Evolutionary conservation across 2,888 invertebrate genomes (phyloP).

Genomic region (Aromia moschata): DNA sequence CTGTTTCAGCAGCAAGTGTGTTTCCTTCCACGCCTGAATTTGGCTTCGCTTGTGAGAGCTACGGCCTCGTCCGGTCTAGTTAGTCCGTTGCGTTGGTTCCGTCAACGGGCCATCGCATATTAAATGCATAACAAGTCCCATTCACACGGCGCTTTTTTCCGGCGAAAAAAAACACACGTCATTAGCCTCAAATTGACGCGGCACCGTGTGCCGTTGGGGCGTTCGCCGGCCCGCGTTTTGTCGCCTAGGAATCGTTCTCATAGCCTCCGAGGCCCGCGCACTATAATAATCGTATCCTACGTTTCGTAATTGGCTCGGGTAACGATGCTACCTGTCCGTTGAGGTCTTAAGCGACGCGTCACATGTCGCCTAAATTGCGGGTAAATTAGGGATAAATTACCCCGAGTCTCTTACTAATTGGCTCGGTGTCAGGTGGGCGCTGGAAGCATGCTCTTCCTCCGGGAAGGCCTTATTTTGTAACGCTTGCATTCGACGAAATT

Average conservation of each 20-base stretch:
- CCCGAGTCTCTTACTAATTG: background rate
- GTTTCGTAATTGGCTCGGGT: constrained; percentile 46
- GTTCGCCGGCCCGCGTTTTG: constrained; percentile 12
- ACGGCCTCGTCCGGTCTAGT: too few species aligned
- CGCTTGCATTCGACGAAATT: background rate
- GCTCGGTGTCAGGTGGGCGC: background rate
- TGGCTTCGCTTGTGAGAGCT: too few species aligned
- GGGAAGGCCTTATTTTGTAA: background rate
- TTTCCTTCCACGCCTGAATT: too few species aligned
- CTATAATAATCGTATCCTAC: constrained; percentile 44
- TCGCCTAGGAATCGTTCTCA: constrained; percentile 36
- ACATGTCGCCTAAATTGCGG: constrained; percentile 33
- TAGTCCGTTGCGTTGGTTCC: too few species aligned
- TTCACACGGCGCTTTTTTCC: constrained; percentile 23
- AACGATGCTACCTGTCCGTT: constrained; percentile 37
- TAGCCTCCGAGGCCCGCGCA: constrained; percentile 34
- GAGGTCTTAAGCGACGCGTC: constrained; percentile 26
- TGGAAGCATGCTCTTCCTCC: background rate
- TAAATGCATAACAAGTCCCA: constrained; percentile 17
- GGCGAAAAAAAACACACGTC: constrained; percentile 17
- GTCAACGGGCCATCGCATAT: constrained; percentile 3
- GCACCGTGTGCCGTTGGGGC: background rate
- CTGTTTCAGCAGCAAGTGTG: too few species aligned
- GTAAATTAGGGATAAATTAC: too few species aligned
- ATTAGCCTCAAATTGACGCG: constrained; percentile 13